Conservation (phyloP, 2,797 vertebrate genomes). For the Antennarius maculatus region DNA sequence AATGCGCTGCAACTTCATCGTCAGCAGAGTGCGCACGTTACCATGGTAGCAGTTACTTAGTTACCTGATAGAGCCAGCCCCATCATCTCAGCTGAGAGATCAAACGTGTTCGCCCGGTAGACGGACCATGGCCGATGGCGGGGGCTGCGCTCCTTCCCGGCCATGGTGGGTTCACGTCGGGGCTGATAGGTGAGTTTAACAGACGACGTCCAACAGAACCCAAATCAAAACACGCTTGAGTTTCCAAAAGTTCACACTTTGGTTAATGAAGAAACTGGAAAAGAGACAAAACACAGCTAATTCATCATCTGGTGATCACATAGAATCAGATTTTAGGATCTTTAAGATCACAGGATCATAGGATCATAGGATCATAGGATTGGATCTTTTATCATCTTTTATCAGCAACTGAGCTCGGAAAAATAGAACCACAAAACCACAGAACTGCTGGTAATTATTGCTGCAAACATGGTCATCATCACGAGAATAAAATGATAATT, state of each 20-base stretch:
- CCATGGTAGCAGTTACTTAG: conserved; percentile 61
- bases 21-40: conserved; percentile 34
- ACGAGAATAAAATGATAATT: neutral
- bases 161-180: conserved; percentile 85
- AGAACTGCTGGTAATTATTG: conserved; percentile 2
- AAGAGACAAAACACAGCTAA: conserved; percentile 16
- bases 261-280: conserved; percentile 46
- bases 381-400: neutral
- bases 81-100: conserved; percentile 94
- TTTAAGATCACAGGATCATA: too few species aligned
- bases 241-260: conserved; percentile 25
- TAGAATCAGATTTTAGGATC: conserved; percentile 4
- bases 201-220: neutral
- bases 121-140: conserved; percentile 92
- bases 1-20: conserved; percentile 16
- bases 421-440: neutral
- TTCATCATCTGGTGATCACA: conserved; percentile 16
- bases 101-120: conserved; percentile 94
- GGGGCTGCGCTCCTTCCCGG: conserved; percentile 92
- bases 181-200: conserved; percentile 19
- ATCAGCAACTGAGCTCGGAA: conserved; percentile 8
- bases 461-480: neutral
- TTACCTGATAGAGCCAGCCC: conserved; percentile 92
- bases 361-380: too few species aligned
- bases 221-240: conserved; percentile 2